A percentile compares a stretch with the other conserved stretches of the same genome.
phyloP scores from a whole-genome alignment of 2,888 invertebrate species.

The Tenthredo notha region DNA sequence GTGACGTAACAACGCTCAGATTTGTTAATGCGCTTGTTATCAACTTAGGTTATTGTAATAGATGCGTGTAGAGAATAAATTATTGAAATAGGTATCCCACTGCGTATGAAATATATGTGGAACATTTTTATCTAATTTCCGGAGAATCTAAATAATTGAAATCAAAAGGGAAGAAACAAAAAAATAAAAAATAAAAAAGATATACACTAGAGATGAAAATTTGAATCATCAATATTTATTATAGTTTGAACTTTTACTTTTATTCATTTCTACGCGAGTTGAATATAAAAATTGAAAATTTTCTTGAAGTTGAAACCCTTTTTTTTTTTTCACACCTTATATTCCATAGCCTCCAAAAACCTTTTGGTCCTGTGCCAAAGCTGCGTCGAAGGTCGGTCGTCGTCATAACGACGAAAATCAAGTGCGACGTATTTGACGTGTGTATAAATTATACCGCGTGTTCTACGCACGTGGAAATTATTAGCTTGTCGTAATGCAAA shows the following conservation, averaged over 20 bases:
- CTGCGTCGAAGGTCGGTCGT: constrained; percentile 21
- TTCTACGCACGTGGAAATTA: not conserved
- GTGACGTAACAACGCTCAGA: constrained; percentile 37
- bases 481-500: not conserved
- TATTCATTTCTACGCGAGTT: no score
- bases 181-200: not conserved
- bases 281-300: not conserved
- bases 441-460: not conserved
- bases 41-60: not conserved
- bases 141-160: not conserved
- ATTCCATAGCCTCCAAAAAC: not conserved
- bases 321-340: not conserved
- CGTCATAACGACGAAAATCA: constrained; percentile 16
- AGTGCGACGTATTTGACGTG: constrained; percentile 15
- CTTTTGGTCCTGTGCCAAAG: not conserved
- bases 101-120: not conserved
- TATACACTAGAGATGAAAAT: not conserved
- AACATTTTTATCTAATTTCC: not conserved
- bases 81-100: not conserved
- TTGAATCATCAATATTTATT: no score
- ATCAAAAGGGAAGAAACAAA: no score
- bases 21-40: constrained; percentile 21
- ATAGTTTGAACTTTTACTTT: no score
- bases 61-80: not conserved
- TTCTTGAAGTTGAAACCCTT: not conserved